Percentiles rank a stretch among this genome's conserved stretches.
phyloP scores from a whole-genome alignment of 2,888 invertebrate genomes.

The Thymelicus lineola region DNA sequence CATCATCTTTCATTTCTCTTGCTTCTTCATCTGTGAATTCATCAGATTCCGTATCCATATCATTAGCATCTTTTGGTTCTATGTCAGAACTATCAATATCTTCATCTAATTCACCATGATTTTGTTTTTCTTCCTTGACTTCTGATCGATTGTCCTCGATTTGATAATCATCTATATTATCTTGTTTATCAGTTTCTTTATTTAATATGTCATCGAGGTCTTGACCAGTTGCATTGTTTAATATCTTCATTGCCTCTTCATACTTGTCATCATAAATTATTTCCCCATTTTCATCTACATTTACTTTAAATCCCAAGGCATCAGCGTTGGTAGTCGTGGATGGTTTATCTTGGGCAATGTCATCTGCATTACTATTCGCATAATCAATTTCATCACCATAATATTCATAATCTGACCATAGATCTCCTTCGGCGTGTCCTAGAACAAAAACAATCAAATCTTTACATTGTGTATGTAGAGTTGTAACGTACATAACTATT shows the following conservation, averaged over 20 bases:
- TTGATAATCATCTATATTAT: constrained; percentile 57
- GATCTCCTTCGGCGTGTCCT: constrained; percentile 28
- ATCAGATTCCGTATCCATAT: constrained; percentile 27
- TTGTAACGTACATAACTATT: no score
- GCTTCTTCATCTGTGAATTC: constrained; percentile 8
- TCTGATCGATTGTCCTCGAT: constrained; percentile 67
- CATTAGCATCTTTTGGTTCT: constrained; percentile 14
- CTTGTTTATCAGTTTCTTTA: constrained; percentile 36
- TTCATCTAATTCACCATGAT: constrained; percentile 14
- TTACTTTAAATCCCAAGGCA: background rate
- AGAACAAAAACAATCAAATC: background rate
- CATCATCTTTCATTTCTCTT: constrained; percentile 20
- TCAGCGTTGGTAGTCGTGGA: background rate
- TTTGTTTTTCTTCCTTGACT: constrained; percentile 42
- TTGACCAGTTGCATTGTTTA: constrained; percentile 39
- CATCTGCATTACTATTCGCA: background rate
- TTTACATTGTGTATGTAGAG: no score
- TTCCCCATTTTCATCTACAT: background rate
- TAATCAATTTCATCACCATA: constrained; percentile 39
- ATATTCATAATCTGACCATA: constrained; percentile 42
- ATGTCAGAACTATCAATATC: constrained; percentile 27
- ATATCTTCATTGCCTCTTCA: constrained; percentile 40
- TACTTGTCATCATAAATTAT: constrained; percentile 1
- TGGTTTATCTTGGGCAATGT: background rate
- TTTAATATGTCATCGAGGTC: constrained; percentile 36